Conservation (phyloP, 2,888 invertebrate genomes). For the Didymodactylos carnosus region DNA sequence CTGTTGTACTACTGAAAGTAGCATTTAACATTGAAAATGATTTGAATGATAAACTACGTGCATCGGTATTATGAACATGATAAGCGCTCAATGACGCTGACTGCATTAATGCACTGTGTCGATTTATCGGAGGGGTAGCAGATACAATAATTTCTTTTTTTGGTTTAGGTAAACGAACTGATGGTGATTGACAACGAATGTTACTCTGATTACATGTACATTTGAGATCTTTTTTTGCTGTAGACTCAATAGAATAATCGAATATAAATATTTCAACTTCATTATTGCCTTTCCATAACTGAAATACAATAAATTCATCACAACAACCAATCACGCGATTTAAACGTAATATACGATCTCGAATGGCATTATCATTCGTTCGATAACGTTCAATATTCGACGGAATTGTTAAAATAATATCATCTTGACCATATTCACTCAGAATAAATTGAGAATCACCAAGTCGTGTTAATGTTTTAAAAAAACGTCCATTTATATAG, state of each 20-base stretch:
- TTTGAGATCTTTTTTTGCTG: neutral
- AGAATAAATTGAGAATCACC: slow-evolving; percentile 4
- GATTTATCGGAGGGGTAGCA: neutral
- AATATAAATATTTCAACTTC: slow-evolving; percentile 6
- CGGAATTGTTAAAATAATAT: slow-evolving; percentile 3
- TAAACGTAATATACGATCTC: neutral
- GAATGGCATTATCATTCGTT: neutral
- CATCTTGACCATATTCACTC: neutral
- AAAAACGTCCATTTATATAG: slow-evolving; percentile 3
- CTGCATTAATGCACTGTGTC: neutral
- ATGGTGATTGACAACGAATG: neutral
- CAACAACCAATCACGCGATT: slow-evolving; percentile 4
- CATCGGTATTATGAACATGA: neutral
- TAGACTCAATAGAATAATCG: neutral
- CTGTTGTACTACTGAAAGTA: too few relatives aligned
- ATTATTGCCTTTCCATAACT: slow-evolving; percentile 4
- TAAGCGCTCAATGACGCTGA: neutral
- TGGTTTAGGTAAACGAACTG: neutral
- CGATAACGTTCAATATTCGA: neutral
- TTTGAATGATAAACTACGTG: neutral
- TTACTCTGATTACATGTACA: neutral
- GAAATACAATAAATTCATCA: slow-evolving; percentile 1
- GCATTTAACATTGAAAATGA: neutral
- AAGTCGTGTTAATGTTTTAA: neutral
- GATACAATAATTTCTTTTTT: neutral